Evolutionary conservation across 2,113 vertebrate species (phyloP).

Genomic region (Muscicapa adusta): DNA sequence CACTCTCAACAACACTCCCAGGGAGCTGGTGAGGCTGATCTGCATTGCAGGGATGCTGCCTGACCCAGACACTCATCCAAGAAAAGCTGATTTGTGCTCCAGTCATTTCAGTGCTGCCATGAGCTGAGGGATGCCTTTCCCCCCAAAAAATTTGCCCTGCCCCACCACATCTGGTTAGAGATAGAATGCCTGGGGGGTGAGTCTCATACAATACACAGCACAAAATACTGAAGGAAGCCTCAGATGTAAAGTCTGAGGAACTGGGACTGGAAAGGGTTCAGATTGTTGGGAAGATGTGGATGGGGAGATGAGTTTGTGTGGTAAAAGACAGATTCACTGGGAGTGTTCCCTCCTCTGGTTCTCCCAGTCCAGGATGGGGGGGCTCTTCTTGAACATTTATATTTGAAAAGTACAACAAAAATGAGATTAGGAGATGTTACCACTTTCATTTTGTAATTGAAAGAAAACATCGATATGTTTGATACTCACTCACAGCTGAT

Average conservation of each 20-base stretch:
- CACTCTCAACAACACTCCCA: neutral
- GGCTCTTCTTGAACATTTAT: neutral
- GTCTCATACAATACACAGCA: fast-evolving
- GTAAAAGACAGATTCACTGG: neutral
- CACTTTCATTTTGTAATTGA: neutral
- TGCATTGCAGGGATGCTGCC: neutral
- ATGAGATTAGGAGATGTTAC: neutral
- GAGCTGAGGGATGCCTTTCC: neutral
- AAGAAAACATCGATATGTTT: neutral
- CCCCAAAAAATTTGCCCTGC: neutral
- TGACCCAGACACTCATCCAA: neutral
- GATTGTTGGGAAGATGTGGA: neutral
- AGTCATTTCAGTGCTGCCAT: neutral
- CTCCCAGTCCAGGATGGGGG: neutral
- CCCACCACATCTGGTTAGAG: neutral
- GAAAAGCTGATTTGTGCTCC: neutral
- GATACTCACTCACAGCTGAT: neutral
- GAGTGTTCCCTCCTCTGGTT: neutral
- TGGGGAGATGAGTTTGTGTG: neutral
- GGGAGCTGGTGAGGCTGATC: neutral
- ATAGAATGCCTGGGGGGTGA: neutral
- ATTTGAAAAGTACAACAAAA: neutral
- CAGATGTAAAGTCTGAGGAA: neutral
- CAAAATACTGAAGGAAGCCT: neutral
- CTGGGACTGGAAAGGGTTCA: neutral